Evolutionary conservation across 1,140 invertebrate genomes (phyloP).

Genomic region (Drosophila kikkawai): DNA sequence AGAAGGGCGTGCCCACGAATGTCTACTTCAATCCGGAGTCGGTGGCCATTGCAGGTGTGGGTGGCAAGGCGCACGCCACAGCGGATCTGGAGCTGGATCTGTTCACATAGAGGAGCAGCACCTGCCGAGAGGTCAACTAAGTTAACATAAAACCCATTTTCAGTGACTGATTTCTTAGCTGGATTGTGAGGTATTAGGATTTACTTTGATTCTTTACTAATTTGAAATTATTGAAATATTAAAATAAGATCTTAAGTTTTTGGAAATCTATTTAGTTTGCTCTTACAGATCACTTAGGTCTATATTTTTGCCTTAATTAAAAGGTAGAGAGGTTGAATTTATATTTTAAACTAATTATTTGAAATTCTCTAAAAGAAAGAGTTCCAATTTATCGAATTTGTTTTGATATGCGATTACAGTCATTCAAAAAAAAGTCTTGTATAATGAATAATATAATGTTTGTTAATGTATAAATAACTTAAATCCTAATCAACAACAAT

Average conservation of each 20-base stretch:
- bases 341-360: not conserved
- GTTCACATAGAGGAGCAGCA: conserved; percentile 63
- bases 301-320: not conserved
- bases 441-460: not conserved
- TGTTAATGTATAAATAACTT: rapidly evolving
- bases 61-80: conserved; percentile 89
- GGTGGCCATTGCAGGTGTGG: conserved; percentile 89
- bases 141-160: not conserved
- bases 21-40: conserved; percentile 88
- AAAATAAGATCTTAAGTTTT: no score
- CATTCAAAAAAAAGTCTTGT: no score
- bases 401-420: no score
- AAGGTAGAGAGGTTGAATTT: not conserved
- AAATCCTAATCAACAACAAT: not conserved
- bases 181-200: conserved; percentile 1
- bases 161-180: not conserved
- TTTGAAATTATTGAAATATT: no score
- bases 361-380: not conserved
- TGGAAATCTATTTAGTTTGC: no score
- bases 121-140: conserved; percentile 10
- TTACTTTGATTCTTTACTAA: no score
- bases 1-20: conserved; percentile 86
- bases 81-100: conserved; percentile 87
- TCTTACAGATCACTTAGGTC: not conserved
- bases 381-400: no score